Conservation (phyloP, 1,140 invertebrate genomes). For the Argopecten irradians region DNA sequence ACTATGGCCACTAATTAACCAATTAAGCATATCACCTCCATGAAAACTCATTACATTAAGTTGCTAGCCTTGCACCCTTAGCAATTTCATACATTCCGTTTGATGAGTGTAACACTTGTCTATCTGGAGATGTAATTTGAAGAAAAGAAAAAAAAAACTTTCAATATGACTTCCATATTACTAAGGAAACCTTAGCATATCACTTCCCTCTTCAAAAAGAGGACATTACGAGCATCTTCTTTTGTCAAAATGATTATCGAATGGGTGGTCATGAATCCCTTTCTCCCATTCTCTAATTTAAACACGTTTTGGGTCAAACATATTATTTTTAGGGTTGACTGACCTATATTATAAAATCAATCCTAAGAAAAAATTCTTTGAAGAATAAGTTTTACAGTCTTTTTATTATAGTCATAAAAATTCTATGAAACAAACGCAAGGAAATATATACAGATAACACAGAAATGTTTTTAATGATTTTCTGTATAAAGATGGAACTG, state of each 20-base stretch:
- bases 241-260: neutral
- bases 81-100: too few relatives aligned
- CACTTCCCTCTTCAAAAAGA: neutral
- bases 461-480: neutral
- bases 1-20: too few relatives aligned
- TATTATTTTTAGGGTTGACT: neutral
- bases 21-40: too few relatives aligned
- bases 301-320: neutral
- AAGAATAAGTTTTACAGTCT: neutral
- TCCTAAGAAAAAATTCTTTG: neutral
- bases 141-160: too few relatives aligned
- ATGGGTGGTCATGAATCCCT: neutral
- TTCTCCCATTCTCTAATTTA: neutral
- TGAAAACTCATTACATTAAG: too few relatives aligned
- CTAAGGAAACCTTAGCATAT: too few relatives aligned
- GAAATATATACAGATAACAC: neutral
- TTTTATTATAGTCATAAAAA: constrained; percentile 17
- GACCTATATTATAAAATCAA: constrained; percentile 19
- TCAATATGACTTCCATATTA: too few relatives aligned
- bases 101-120: too few relatives aligned
- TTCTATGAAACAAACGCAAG: neutral
- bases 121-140: too few relatives aligned
- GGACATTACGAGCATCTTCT: neutral
- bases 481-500: neutral
- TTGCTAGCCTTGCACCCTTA: too few relatives aligned